Conservation (phyloP, 1,140 invertebrate species). For the Pomacea maculata region DNA sequence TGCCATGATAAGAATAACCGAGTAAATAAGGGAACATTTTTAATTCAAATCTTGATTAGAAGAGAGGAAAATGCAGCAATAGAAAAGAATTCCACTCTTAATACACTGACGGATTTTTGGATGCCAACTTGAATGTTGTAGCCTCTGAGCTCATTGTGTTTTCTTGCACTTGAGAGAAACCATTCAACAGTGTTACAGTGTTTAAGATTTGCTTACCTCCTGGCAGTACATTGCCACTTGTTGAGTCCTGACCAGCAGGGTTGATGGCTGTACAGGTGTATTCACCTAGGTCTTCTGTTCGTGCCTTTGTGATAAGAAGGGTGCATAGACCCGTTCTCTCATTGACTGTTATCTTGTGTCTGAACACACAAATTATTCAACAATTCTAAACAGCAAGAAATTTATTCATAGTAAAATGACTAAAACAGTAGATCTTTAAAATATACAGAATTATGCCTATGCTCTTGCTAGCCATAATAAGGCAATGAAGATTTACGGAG, state of each 20-base stretch:
- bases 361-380: conserved; percentile 28
- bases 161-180: no score
- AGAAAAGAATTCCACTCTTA: no score
- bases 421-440: not conserved
- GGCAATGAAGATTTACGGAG: no score
- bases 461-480: no score
- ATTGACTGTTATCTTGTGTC: conserved; percentile 55
- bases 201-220: conserved; percentile 41
- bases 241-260: conserved; percentile 66
- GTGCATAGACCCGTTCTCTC: conserved; percentile 76
- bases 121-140: no score
- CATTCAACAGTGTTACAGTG: no score
- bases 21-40: not conserved
- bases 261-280: conserved; percentile 86
- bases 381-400: not conserved
- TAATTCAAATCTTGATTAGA: not conserved
- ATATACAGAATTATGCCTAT: not conserved
- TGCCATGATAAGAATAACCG: not conserved
- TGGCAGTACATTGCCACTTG: conserved; percentile 55
- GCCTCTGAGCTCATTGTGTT: no score
- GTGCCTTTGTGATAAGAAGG: conserved; percentile 88
- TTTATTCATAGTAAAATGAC: not conserved
- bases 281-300: conserved; percentile 93
- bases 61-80: no score
- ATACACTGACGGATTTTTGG: no score